Evolutionary conservation across 2,888 invertebrate species (phyloP).

Genomic region (Ophraella communa): DNA sequence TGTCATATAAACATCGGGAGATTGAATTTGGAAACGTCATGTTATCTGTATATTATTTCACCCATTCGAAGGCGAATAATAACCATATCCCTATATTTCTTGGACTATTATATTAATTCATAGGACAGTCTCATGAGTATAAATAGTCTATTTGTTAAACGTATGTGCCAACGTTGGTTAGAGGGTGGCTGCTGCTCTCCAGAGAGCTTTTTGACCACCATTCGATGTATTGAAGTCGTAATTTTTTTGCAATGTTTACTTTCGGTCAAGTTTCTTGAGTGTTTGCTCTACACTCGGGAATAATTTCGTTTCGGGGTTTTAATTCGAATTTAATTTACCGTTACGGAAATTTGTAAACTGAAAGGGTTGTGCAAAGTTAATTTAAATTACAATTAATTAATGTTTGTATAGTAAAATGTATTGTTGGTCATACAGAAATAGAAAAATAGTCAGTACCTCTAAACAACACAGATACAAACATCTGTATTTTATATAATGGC

Average conservation of each 20-base stretch:
- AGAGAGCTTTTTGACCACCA: slow-evolving; percentile 1
- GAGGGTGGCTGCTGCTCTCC: neutral
- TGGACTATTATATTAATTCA: neutral
- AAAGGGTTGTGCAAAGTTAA: neutral
- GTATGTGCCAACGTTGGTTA: neutral
- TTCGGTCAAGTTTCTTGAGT: neutral
- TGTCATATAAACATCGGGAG: too few relatives aligned
- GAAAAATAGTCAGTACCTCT: too few relatives aligned
- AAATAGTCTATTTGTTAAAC: neutral
- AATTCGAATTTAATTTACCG: neutral
- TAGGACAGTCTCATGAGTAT: neutral
- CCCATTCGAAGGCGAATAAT: too few relatives aligned
- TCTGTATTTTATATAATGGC: too few relatives aligned
- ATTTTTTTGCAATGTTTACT: neutral
- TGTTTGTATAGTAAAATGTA: too few relatives aligned
- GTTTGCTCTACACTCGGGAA: neutral
- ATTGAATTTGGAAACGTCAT: too few relatives aligned
- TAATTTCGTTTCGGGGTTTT: neutral
- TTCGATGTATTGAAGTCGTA: neutral
- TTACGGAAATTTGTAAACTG: neutral
- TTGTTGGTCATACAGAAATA: too few relatives aligned
- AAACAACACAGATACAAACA: too few relatives aligned
- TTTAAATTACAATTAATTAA: too few relatives aligned
- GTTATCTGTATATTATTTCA: too few relatives aligned
- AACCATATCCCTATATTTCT: too few relatives aligned